A percentile compares a stretch with the other conserved stretches of the same genome.
Evolutionary conservation across 1,140 invertebrate genomes (phyloP).

Genomic region (Aethina tumida): DNA sequence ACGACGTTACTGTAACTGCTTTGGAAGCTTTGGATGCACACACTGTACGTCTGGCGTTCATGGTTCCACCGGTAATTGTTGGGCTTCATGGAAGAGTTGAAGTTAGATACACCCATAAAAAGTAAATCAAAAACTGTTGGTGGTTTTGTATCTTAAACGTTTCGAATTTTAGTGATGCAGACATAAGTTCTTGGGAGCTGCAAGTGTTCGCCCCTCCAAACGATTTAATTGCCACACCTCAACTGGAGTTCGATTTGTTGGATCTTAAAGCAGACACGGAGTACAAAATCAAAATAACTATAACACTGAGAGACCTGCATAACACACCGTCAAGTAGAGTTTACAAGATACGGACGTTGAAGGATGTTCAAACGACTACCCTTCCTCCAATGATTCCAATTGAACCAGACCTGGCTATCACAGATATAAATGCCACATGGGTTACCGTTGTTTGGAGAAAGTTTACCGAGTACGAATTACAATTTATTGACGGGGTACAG

Average conservation of each 20-base stretch:
- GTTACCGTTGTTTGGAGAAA: conserved; percentile 71
- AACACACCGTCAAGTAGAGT: conserved; percentile 64
- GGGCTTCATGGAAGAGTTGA: conserved; percentile 75
- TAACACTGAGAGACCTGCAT: conserved; percentile 60
- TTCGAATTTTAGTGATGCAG: conserved; percentile 48
- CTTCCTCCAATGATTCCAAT: conserved; percentile 54
- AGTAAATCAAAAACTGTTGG: conserved; percentile 11
- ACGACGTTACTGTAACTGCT: conserved; percentile 48
- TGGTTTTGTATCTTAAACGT: conserved; percentile 8
- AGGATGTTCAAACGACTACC: conserved; percentile 37
- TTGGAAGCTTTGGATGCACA: conserved; percentile 66
- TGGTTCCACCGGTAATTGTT: conserved; percentile 69
- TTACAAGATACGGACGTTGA: conserved; percentile 57
- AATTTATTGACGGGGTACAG: conserved; percentile 60
- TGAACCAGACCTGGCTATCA: conserved; percentile 60
- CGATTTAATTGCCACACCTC: conserved; percentile 70
- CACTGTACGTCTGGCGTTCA: conserved; percentile 70
- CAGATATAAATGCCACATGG: conserved; percentile 66
- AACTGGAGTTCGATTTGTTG: conserved; percentile 71
- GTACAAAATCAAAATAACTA: conserved; percentile 70
- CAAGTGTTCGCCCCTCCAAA: conserved; percentile 77
- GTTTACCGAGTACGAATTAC: conserved; percentile 67
- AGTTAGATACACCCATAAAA: conserved; percentile 63
- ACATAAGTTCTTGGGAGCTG: conserved; percentile 63
- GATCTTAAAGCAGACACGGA: conserved; percentile 66